Percentiles rank a stretch among this genome's conserved stretches.
Evolutionary conservation across 1,140 invertebrate genomes (phyloP).

Genomic region (Battus philenor): DNA sequence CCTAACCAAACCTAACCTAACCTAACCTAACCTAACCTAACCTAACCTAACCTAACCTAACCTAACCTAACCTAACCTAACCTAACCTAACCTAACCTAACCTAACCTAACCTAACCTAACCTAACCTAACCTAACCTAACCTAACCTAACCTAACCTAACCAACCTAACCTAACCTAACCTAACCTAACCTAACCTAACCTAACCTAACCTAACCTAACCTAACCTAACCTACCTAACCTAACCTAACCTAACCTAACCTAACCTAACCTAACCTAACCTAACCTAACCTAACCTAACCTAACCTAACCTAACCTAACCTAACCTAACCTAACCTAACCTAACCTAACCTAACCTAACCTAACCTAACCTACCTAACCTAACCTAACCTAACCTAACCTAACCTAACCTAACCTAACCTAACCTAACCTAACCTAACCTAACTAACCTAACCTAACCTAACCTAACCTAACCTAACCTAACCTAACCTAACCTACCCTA

Average conservation of each 20-base stretch:
- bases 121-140: constrained; percentile 37
- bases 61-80: constrained; percentile 33
- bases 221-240: constrained; percentile 50
- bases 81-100: constrained; percentile 34
- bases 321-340: constrained; percentile 30
- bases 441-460: constrained; percentile 7
- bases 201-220: constrained; percentile 52
- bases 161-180: constrained; percentile 35
- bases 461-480: constrained; percentile 19
- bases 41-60: constrained; percentile 30
- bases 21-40: constrained; percentile 35
- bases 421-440: constrained; percentile 16
- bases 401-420: constrained; percentile 18
- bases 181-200: constrained; percentile 41
- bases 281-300: constrained; percentile 32
- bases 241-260: constrained; percentile 33
- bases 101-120: constrained; percentile 67
- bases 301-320: constrained; percentile 31
- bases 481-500: constrained; percentile 17
- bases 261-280: constrained; percentile 28
- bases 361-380: constrained; percentile 31
- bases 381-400: constrained; percentile 17
- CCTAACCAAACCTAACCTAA: constrained; percentile 36
- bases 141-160: constrained; percentile 38
- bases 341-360: constrained; percentile 31